Percentiles rank a stretch among this genome's conserved stretches.
Evolutionary conservation across 2,797 vertebrate species (phyloP).

Genomic region (Periparus ater): DNA sequence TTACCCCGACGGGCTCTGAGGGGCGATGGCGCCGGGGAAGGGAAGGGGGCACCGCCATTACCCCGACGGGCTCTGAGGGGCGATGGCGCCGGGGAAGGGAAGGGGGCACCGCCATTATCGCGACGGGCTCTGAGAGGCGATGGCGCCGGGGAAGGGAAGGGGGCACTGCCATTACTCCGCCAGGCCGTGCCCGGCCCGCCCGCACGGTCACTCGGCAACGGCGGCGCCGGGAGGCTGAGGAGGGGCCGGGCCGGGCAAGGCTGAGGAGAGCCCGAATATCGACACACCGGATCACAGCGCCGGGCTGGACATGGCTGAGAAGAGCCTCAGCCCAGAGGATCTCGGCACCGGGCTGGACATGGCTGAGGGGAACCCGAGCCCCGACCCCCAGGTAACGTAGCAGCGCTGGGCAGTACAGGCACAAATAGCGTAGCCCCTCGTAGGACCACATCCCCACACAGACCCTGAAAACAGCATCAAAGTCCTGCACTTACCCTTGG

Average conservation of each 20-base stretch:
- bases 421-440: fast-evolving
- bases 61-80: no score
- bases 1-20: neutral
- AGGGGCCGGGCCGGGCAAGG: neutral
- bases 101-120: no score
- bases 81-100: no score
- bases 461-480: no score
- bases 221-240: neutral
- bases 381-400: neutral
- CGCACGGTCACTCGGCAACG: neutral
- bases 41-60: fast-evolving
- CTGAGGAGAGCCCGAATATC: neutral
- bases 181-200: neutral
- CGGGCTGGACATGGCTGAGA: neutral
- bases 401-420: neutral
- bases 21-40: neutral
- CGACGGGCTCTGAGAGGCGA: neutral
- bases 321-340: no score
- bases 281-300: no score
- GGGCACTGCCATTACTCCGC: no score
- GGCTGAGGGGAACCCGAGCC: neutral
- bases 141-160: fast-evolving
- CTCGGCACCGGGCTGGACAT: neutral
- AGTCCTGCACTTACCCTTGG: neutral
- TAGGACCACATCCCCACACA: neutral